Percentiles rank a stretch among this genome's conserved stretches.
Conservation (phyloP, 2,888 invertebrate species). For the Drosophila monieri region DNA sequence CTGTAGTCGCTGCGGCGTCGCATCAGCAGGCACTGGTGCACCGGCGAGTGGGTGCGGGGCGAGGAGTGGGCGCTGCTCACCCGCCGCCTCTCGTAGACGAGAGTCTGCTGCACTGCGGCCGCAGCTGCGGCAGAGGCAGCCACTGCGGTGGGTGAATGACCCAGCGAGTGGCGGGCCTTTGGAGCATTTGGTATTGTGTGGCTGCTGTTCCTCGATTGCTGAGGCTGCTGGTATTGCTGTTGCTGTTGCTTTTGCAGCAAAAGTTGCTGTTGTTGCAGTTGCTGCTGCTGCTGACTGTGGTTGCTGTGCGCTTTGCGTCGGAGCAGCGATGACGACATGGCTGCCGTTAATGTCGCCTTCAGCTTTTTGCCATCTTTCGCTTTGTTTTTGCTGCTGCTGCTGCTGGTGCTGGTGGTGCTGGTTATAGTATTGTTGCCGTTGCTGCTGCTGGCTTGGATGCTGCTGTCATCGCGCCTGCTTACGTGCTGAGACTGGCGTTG, state of each 20-base stretch:
- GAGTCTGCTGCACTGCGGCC: constrained; percentile 61
- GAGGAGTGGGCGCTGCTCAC: constrained; percentile 59
- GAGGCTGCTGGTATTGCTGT: constrained; percentile 66
- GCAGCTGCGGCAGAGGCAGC: constrained; percentile 33
- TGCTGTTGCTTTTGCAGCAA: constrained; percentile 20
- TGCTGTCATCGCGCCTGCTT: constrained; percentile 73
- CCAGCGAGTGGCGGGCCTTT: constrained; percentile 63
- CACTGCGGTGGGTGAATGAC: constrained; percentile 67
- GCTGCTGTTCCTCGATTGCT: constrained; percentile 32
- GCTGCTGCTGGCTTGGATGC: constrained; percentile 30
- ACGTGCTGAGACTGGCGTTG: constrained; percentile 77
- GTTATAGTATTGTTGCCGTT: constrained; percentile 10
- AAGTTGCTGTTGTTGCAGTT: constrained; percentile 32
- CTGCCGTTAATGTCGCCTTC: constrained; percentile 66
- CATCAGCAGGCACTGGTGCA: constrained; percentile 76
- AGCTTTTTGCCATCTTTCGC: constrained; percentile 65
- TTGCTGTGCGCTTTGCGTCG: constrained; percentile 60
- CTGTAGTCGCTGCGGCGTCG: constrained; percentile 80
- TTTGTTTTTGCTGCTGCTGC: constrained; percentile 49
- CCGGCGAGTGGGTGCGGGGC: constrained; percentile 68
- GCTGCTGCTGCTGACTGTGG: constrained; percentile 47
- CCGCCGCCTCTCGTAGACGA: constrained; percentile 69
- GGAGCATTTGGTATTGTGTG: constrained; percentile 75
- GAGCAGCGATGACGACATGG: constrained; percentile 66
- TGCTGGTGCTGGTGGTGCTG: constrained; percentile 17